These are phyloP conservation scores for Siniperca undulata DNA, from an alignment of 2,797 vertebrate genomes.

Conservation along the genomic window DNA sequence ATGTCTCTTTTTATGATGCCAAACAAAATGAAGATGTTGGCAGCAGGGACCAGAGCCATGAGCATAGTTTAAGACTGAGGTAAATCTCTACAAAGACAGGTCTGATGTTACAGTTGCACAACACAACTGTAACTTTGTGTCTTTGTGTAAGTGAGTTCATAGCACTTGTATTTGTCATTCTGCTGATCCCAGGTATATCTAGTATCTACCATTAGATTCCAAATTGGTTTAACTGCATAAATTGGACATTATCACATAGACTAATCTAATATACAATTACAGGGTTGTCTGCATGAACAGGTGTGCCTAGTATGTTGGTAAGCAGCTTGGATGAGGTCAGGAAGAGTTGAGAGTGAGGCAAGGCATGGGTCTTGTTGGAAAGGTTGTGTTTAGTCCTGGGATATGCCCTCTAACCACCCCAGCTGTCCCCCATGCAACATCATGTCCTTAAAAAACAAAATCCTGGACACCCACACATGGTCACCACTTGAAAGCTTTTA, in stretches of 20 bases:
- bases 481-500: constrained; percentile 22
- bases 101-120: neutral
- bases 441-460: neutral
- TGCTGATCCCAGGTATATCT: neutral
- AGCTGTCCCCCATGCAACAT: constrained; percentile 6
- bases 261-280: neutral
- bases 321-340: neutral
- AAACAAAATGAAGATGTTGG: neutral
- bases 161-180: neutral
- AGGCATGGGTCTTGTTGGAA: neutral
- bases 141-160: no score
- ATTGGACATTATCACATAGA: neutral
- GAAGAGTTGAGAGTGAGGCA: neutral
- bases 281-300: neutral
- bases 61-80: neutral
- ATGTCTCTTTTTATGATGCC: neutral
- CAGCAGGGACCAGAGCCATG: neutral
- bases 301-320: neutral
- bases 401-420: neutral
- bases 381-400: neutral
- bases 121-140: neutral
- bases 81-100: neutral
- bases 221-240: no score
- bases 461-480: neutral
- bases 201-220: neutral